phyloP scores from a whole-genome alignment of 1,140 invertebrate species.

The Melipona quadrifasciata region DNA sequence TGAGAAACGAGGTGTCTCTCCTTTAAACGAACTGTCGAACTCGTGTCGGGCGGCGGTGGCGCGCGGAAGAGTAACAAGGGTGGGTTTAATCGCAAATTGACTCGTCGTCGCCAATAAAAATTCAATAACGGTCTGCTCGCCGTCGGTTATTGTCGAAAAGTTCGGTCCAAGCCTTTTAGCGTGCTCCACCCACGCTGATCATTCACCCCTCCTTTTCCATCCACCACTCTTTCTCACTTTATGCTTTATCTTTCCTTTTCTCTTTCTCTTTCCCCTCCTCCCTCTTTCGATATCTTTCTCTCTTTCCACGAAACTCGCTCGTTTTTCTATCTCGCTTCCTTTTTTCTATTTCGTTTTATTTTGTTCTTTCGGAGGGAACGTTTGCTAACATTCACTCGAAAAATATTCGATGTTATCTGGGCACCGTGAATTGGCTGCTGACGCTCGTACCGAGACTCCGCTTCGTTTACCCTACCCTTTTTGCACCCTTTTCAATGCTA shows the following conservation, averaged over 20 bases:
- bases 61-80: conserved; percentile 46
- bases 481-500: conserved; percentile 17
- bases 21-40: conserved; percentile 73
- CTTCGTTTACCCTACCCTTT: conserved; percentile 12
- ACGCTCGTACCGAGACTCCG: conserved; percentile 53
- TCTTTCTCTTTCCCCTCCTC: no score
- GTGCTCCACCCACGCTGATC: neutral
- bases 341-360: neutral
- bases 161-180: conserved; percentile 63
- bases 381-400: conserved; percentile 58
- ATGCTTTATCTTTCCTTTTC: conserved; percentile 6
- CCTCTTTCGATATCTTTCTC: conserved; percentile 12
- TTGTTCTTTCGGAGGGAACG: conserved; percentile 14
- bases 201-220: neutral
- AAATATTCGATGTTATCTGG: conserved; percentile 66
- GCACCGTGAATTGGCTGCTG: conserved; percentile 64
- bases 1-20: conserved; percentile 5
- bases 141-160: conserved; percentile 67
- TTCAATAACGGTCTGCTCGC: conserved; percentile 71
- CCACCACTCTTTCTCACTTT: conserved; percentile 20
- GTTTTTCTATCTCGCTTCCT: neutral
- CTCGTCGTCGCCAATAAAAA: conserved; percentile 77
- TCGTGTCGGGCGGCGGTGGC: conserved; percentile 42
- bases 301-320: no score
- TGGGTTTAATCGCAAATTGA: conserved; percentile 75